A percentile compares a stretch with the other conserved stretches of the same genome.
Conservation (phyloP, 2,797 vertebrate genomes). For the Novumbra hubbsi region DNA sequence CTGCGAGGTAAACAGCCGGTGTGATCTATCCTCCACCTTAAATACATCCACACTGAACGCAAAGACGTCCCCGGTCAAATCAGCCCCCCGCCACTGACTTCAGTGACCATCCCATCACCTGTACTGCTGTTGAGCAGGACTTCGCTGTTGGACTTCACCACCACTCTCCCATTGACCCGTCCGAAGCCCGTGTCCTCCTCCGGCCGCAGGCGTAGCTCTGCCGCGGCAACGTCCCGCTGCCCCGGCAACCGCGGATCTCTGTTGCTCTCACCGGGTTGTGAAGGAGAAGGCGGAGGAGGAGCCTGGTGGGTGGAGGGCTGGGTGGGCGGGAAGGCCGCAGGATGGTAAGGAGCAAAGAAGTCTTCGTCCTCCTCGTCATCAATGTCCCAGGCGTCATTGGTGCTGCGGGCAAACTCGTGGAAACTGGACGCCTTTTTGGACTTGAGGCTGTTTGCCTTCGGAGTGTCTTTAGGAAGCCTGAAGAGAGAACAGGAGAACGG, state of each 20-base stretch:
- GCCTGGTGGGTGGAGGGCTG: slow-evolving; percentile 52
- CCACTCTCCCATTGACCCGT: slow-evolving; percentile 80
- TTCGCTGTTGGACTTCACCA: slow-evolving; percentile 89
- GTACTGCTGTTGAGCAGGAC: slow-evolving; percentile 82
- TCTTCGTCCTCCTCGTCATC: slow-evolving; percentile 88
- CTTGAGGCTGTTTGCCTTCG: slow-evolving; percentile 82
- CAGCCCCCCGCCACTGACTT: not conserved
- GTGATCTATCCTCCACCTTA: not conserved
- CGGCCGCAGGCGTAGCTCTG: slow-evolving; percentile 41
- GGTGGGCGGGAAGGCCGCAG: slow-evolving; percentile 35
- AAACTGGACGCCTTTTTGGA: slow-evolving; percentile 94
- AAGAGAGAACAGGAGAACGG: not conserved
- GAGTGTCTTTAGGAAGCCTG: slow-evolving; percentile 89
- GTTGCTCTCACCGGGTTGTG: slow-evolving; percentile 4
- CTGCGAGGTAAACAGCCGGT: too few relatives aligned
- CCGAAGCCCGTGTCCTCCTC: slow-evolving; percentile 59
- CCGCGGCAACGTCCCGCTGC: not conserved
- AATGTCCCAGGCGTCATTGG: slow-evolving; percentile 97
- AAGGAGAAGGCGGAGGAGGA: not conserved
- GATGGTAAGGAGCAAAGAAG: slow-evolving; percentile 50
- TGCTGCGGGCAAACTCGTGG: slow-evolving; percentile 93
- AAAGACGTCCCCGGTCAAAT: not conserved
- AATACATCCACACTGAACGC: not conserved
- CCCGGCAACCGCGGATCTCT: slow-evolving; percentile 66
- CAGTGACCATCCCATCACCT: slow-evolving; percentile 67